Base-by-base conservation (phyloP, 2,888 invertebrate genomes). In the Argynnis bischoffii region DNA sequence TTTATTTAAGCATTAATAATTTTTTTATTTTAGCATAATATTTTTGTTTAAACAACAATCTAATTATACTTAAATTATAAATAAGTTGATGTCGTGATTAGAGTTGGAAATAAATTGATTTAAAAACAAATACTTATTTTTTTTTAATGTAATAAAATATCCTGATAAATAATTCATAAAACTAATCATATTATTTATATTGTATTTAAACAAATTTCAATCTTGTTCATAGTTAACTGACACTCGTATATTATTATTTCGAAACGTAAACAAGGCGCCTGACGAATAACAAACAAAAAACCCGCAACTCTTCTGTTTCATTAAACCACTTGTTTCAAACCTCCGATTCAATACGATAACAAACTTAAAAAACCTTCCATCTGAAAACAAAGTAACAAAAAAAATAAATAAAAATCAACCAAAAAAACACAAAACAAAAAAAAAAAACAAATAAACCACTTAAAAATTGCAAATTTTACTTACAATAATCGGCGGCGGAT, bases 401-500 rank as follows among this genome's bases (percentile, higher is more conserved):
- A 69, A 72, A n/a, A n/a, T n/a, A n/a, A n/a, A 61, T 55, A 70
- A 64, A 67, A 65, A 61, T 56, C 64, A 73, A 60, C 51, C 15
- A 57, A 69, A 64, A 46, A 73, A 75, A 72, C 55, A 72, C 73
- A 74, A 75, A 69, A 73, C 72, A 73, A 76, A 72, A 55, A 55
- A 35, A 73, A 76, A 72, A 55, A 55, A 35, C n/a, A 64, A 64
- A 69, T 71, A 68, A 72, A 14, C 26, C 26, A 26, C 63, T 73
- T 63, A 60, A 72, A 72, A 72, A 73, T 63, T 66, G 63, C 71
- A 72, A 77, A 83, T 78, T 85, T 85, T 95, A 95, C 95, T 95
- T 93, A 95, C 95, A 95, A 95, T 95, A 94, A 94, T 93, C 92
- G 94, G 94, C 85, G 92, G 92, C 93, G 95, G 94, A 93, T 95